Base-by-base conservation (phyloP, 1,140 invertebrate species). In the Papilio dardanus region DNA sequence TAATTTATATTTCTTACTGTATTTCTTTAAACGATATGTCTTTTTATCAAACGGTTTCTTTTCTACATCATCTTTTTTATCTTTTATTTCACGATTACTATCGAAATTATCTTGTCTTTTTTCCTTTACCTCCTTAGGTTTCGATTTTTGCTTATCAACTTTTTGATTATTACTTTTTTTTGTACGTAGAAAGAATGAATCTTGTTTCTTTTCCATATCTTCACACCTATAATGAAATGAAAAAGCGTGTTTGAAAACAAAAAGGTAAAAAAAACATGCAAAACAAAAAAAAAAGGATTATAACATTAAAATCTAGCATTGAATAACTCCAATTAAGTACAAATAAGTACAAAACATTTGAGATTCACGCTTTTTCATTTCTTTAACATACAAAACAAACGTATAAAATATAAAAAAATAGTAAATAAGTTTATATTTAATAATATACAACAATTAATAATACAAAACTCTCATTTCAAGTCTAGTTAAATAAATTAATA, bases 1-100 rank as follows among this genome's bases (percentile, higher is more conserved):
- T 37, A 96, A 89, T 91, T 95, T 96, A 74, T 95, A 95, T 80
- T 96, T 96, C 42, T 96, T 95, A 79, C 95, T 96, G 77, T 96
- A 96, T 80, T 96, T 96, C 76, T 95, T 94, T 33, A 95, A 75
- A 30, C 95, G 92, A 75, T 95, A 96, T 16, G 94, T 90, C 71
- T 95, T 96, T 84, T 96, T 96, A 78, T 96, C 94, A 85, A 96
- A 96, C 3, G 92, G 90, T 86, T 94, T 95, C 77, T 92, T 91
- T 8, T 86, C 88, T 40, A 40, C 71, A 7, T 85, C 74, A 31
- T 78, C 67, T 54, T 81, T 78, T 50, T 80, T 54, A 50, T 80
- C 74, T 35, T 80, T 71, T 31, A 82, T 12, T 76, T 74, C 62
- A 58, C 87, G 75, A 46, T 84, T 83, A 42, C 82, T 76, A 74